Percentiles rank a stretch among this genome's conserved stretches.
Evolutionary conservation across 2,113 vertebrate genomes (phyloP).

Genomic region (Paratilapia polleni): DNA sequence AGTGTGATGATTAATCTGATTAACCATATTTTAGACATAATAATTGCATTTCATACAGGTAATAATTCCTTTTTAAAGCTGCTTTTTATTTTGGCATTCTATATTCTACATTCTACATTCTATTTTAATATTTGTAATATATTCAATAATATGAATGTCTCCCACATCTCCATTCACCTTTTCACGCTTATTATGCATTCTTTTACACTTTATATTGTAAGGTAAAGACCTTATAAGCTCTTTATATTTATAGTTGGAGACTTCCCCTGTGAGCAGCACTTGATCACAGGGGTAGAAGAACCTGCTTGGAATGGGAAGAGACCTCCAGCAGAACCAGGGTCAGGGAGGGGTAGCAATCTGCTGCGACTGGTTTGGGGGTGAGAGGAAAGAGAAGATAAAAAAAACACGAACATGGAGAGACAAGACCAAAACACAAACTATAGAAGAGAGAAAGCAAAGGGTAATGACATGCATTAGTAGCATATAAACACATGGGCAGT

Average conservation of each 20-base stretch:
- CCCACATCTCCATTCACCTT: not conserved
- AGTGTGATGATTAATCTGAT: not conserved
- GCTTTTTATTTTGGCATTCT: not conserved
- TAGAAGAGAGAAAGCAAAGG: not conserved
- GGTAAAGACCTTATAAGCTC: too few relatives aligned
- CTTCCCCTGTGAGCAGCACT: too few relatives aligned
- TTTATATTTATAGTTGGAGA: too few relatives aligned
- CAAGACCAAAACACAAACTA: not conserved
- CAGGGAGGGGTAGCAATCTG: not conserved
- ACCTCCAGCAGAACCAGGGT: not conserved
- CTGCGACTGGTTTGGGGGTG: not conserved
- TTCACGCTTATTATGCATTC: too few relatives aligned
- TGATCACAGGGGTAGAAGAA: too few relatives aligned
- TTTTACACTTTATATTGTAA: too few relatives aligned
- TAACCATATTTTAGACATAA: not conserved
- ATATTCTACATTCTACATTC: too few relatives aligned
- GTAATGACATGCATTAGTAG: not conserved
- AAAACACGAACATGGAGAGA: not conserved
- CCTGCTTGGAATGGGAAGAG: not conserved
- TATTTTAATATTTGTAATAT: not conserved
- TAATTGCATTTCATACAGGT: not conserved
- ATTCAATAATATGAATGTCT: not conserved
- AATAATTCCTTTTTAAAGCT: not conserved
- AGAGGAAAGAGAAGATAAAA: not conserved
- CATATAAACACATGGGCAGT: not conserved